phyloP scores from a whole-genome alignment of 2,888 invertebrate species.

The Perizoma flavofasciatum region DNA sequence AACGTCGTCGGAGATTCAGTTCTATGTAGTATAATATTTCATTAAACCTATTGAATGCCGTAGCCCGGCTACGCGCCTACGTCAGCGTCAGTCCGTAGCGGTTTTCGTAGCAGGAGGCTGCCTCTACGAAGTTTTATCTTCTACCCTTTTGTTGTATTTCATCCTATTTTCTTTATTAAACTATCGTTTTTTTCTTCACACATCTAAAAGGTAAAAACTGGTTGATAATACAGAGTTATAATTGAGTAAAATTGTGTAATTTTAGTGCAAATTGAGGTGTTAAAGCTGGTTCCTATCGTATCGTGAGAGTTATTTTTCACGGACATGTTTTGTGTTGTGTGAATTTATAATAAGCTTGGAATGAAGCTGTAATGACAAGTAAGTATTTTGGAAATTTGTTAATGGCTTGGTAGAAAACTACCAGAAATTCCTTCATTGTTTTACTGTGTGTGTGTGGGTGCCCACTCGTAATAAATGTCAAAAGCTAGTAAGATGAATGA shows the following conservation, averaged over 20 bases:
- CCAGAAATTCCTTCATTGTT: too few relatives aligned
- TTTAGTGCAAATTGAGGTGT: constrained; percentile 21
- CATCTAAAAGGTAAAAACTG: constrained; percentile 5
- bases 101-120: constrained; percentile 49
- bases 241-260: constrained; percentile 15
- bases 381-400: constrained; percentile 34
- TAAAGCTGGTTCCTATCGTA: constrained; percentile 25
- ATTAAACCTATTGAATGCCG: constrained; percentile 20
- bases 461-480: too few relatives aligned
- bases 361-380: constrained; percentile 36
- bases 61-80: constrained; percentile 39
- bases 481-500: too few relatives aligned
- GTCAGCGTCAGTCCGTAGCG: constrained; percentile 70
- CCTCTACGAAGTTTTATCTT: constrained; percentile 45
- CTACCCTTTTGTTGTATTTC: constrained; percentile 48
- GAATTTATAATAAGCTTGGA: constrained; percentile 37
- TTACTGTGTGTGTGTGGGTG: too few relatives aligned
- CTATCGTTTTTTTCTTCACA: constrained; percentile 34
- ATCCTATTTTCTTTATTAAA: constrained; percentile 59
- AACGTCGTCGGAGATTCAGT: constrained; percentile 2
- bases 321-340: constrained; percentile 43
- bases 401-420: too few relatives aligned
- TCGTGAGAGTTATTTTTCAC: constrained; percentile 42
- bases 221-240: constrained; percentile 18
- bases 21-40: constrained; percentile 2